Evolutionary conservation across 2,113 vertebrate species (phyloP).

Genomic region (Cranoglanis bouderius): DNA sequence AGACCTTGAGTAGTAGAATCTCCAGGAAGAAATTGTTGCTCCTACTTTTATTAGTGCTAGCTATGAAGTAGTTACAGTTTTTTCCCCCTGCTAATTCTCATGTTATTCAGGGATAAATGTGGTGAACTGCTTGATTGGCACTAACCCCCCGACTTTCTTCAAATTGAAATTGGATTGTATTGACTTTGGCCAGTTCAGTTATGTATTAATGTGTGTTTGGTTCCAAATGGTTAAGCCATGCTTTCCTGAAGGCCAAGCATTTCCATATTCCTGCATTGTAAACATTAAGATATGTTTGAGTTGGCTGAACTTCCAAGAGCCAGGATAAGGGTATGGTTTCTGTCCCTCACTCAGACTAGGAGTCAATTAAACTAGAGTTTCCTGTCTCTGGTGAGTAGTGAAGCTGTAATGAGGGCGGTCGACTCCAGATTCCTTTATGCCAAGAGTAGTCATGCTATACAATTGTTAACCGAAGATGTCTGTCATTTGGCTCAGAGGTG

Average conservation of each 20-base stretch:
- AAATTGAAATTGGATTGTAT: slow-evolving; percentile 26
- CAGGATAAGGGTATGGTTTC: slow-evolving; percentile 34
- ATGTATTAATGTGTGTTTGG: slow-evolving; percentile 27
- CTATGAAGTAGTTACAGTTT: slow-evolving; percentile 3
- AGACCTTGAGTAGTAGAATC: neutral
- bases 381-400: slow-evolving; percentile 23
- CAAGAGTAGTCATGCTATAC: slow-evolving; percentile 28
- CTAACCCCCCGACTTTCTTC: slow-evolving; percentile 26
- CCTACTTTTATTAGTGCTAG: too few species aligned
- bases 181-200: slow-evolving; percentile 38
- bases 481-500: slow-evolving; percentile 1
- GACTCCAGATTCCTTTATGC: slow-evolving; percentile 35
- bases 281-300: slow-evolving; percentile 38
- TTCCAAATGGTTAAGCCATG: slow-evolving; percentile 38
- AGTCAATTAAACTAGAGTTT: slow-evolving; percentile 43
- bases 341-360: slow-evolving; percentile 19
- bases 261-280: slow-evolving; percentile 29
- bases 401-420: slow-evolving; percentile 22
- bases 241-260: slow-evolving; percentile 30
- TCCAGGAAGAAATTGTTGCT: neutral
- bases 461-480: slow-evolving; percentile 22
- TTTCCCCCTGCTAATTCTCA: neutral
- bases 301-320: slow-evolving; percentile 44
- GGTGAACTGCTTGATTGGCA: slow-evolving; percentile 24
- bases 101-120: slow-evolving; percentile 13